These are phyloP conservation scores for Corella eumyota DNA, from an alignment of 23 tunicate species.

Conservation along the genomic window DNA sequence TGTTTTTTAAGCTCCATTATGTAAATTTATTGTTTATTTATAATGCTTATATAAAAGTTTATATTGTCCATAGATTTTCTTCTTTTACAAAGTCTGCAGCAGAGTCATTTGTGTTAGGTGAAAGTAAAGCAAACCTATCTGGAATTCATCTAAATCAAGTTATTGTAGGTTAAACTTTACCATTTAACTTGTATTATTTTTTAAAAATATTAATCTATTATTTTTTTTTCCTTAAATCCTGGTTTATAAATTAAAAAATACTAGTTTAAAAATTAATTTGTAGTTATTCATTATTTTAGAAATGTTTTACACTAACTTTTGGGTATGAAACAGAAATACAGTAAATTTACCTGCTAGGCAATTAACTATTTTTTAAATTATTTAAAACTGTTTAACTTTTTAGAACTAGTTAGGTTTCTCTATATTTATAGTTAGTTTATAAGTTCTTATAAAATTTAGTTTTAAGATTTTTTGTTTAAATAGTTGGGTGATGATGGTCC, in stretches of 20 bases:
- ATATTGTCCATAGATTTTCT: constrained; percentile 26
- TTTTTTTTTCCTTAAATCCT: too few species aligned
- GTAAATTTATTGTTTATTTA: background rate
- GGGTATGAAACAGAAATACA: background rate
- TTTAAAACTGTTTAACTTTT: too few species aligned
- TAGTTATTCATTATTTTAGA: background rate
- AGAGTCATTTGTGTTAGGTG: constrained; percentile 60
- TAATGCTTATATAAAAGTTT: background rate
- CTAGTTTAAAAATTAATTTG: background rate
- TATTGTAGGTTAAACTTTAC: background rate
- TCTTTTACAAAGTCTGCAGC: constrained; percentile 49
- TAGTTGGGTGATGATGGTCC: constrained; percentile 53
- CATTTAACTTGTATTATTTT: background rate
- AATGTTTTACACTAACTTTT: background rate
- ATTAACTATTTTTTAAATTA: too few species aligned
- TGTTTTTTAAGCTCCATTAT: background rate
- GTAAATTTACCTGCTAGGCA: background rate
- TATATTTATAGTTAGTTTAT: too few species aligned
- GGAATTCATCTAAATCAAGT: background rate
- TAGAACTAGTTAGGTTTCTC: too few species aligned
- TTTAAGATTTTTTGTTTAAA: background rate
- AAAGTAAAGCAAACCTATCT: constrained; percentile 23
- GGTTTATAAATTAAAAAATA: too few species aligned
- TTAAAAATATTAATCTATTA: background rate
- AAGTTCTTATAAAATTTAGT: too few species aligned